Conservation (phyloP, 2,888 invertebrate species). For the Folsomia candida region DNA sequence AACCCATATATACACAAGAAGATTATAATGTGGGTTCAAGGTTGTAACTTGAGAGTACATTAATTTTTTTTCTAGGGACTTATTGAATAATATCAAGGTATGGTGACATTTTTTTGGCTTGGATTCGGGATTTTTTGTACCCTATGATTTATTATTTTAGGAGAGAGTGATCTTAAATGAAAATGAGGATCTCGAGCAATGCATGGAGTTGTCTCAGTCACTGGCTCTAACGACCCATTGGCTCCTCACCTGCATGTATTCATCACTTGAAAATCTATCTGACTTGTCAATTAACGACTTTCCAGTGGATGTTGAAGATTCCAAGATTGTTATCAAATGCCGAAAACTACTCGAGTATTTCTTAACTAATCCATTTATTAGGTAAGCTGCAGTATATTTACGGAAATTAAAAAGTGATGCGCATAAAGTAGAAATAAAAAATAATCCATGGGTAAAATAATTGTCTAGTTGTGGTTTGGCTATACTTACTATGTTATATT, state of each 20-base stretch:
- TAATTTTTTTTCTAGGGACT: too few species aligned
- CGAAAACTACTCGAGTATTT: slow-evolving; percentile 43
- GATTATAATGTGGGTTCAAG: too few species aligned
- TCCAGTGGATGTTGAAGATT: slow-evolving; percentile 44
- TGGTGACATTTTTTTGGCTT: not conserved
- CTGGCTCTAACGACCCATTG: slow-evolving; percentile 78
- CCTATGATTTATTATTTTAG: slow-evolving; percentile 50
- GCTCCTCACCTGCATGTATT: slow-evolving; percentile 67
- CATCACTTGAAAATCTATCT: slow-evolving; percentile 46
- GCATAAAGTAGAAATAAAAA: too few species aligned
- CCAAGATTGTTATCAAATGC: slow-evolving; percentile 46
- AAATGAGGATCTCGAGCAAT: slow-evolving; percentile 64
- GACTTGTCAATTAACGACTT: slow-evolving; percentile 43
- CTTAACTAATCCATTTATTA: slow-evolving; percentile 31
- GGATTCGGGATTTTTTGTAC: not conserved
- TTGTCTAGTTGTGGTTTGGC: too few species aligned
- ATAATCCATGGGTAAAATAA: too few species aligned
- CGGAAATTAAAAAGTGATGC: too few species aligned
- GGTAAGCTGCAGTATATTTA: too few species aligned
- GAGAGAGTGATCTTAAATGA: slow-evolving; percentile 58
- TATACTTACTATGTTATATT: too few species aligned
- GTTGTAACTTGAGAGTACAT: too few species aligned
- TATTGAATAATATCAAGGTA: slow-evolving; percentile 69
- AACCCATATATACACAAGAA: too few species aligned
- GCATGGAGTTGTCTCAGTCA: slow-evolving; percentile 71